Percentiles rank a stretch among this genome's conserved stretches.
These are phyloP conservation scores for Erebia epiphron DNA, from an alignment of 2,888 invertebrate species.

Conservation along the genomic window DNA sequence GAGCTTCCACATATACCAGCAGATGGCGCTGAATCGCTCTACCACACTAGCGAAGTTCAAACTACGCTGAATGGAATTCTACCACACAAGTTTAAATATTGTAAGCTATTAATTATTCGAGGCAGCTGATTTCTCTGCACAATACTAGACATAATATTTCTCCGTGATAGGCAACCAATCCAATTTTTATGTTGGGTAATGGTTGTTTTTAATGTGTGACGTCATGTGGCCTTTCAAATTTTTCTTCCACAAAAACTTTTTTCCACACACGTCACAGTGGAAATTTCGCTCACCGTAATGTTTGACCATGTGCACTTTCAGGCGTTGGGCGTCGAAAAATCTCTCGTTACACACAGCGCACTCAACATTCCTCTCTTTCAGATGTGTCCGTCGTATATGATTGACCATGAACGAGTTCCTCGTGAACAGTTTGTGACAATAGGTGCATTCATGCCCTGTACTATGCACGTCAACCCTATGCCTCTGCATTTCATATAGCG, in stretches of 20 bases:
- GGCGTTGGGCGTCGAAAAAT: constrained; percentile 60
- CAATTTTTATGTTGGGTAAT: constrained; percentile 46
- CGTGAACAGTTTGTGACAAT: constrained; percentile 61
- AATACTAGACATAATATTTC: neutral
- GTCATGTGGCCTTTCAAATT: constrained; percentile 81
- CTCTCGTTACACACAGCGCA: constrained; percentile 60
- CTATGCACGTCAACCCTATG: constrained; percentile 59
- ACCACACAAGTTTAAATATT: neutral
- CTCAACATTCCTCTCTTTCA: constrained; percentile 67
- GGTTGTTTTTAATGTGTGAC: constrained; percentile 52
- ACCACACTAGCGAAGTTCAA: neutral
- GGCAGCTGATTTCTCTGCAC: neutral
- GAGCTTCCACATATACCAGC: neutral
- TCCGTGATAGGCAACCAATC: neutral
- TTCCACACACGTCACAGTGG: constrained; percentile 82
- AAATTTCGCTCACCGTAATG: constrained; percentile 78
- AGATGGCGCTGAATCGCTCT: neutral
- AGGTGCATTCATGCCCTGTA: constrained; percentile 61
- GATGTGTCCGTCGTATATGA: constrained; percentile 62
- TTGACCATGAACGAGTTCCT: constrained; percentile 64
- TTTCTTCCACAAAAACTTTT: constrained; percentile 82
- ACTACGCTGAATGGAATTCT: neutral
- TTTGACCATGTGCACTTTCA: constrained; percentile 72
- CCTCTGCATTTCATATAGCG: constrained; percentile 59
- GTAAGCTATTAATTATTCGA: neutral